Percentiles rank a stretch among this genome's conserved stretches.
Evolutionary conservation across 2,888 invertebrate species (phyloP).

Genomic region (Sicus ferrugineus): DNA sequence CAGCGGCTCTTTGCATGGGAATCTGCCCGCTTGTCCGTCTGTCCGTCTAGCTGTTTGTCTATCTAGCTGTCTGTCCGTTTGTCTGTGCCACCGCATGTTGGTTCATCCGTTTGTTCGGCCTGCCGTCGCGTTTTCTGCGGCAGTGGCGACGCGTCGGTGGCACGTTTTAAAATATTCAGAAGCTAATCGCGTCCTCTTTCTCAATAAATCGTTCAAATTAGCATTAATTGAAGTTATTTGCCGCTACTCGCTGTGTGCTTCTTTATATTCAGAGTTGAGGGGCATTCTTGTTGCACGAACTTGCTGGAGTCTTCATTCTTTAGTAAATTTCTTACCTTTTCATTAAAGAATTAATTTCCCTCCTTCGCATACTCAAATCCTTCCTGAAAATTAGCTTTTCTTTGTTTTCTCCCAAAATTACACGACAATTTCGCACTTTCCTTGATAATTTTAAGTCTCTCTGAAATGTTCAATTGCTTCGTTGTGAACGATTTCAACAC

Average conservation of each 20-base stretch:
- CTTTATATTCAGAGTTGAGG: too few species aligned
- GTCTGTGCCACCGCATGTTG: slow-evolving; percentile 3
- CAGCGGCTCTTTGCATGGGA: too few species aligned
- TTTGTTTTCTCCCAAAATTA: neutral
- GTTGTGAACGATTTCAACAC: neutral
- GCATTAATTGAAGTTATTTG: slow-evolving; percentile 30
- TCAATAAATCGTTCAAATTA: slow-evolving; percentile 36
- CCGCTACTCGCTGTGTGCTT: slow-evolving; percentile 4
- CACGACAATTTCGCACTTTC: neutral
- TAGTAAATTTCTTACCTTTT: too few species aligned
- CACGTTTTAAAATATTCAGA: slow-evolving; percentile 57
- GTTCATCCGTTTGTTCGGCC: neutral
- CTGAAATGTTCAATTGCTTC: neutral
- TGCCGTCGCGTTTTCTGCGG: neutral
- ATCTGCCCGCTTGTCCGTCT: slow-evolving; percentile 15
- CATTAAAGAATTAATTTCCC: neutral
- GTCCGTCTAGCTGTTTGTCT: slow-evolving; percentile 14
- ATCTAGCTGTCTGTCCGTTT: slow-evolving; percentile 11
- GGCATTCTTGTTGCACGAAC: too few species aligned
- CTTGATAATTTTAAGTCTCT: neutral
- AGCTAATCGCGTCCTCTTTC: slow-evolving; percentile 48
- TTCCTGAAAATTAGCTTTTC: neutral
- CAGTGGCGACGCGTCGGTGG: slow-evolving; percentile 23
- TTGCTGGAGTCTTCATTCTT: too few species aligned
- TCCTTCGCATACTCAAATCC: neutral